phyloP scores from a whole-genome alignment of 2,113 vertebrate genomes.

The Tachysurus fulvidraco region DNA sequence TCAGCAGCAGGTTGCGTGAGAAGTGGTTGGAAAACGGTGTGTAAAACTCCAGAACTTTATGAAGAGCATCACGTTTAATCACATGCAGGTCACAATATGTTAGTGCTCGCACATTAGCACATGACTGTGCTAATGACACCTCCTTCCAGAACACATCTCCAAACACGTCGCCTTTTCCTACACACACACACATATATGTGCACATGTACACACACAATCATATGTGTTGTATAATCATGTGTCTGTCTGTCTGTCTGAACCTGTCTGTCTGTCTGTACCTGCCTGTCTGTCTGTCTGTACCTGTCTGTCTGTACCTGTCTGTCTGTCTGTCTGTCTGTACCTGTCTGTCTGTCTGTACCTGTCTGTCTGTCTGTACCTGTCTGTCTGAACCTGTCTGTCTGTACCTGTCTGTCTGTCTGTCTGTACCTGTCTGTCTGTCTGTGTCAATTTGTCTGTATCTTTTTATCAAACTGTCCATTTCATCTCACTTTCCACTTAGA shows the following conservation, averaged over 20 bases:
- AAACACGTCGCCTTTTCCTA: conserved; percentile 98
- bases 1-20: conserved; percentile 95
- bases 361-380: neutral
- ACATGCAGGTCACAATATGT: conserved; percentile 99
- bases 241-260: neutral
- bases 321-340: neutral
- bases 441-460: neutral
- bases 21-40: conserved; percentile 97
- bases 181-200: conserved; percentile 48
- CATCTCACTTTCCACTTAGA: conserved; percentile 21
- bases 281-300: neutral
- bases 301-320: no score
- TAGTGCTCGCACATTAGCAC: conserved; percentile 93
- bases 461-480: neutral
- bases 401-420: neutral
- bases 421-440: neutral
- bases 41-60: conserved; percentile 99
- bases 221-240: neutral
- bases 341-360: no score
- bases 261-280: neutral
- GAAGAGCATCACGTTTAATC: conserved; percentile 94
- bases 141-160: conserved; percentile 99
- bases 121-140: conserved; percentile 91
- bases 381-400: neutral
- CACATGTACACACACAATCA: neutral